Base-by-base conservation (phyloP, 2,797 vertebrate species). In the Tangara arthus region DNA sequence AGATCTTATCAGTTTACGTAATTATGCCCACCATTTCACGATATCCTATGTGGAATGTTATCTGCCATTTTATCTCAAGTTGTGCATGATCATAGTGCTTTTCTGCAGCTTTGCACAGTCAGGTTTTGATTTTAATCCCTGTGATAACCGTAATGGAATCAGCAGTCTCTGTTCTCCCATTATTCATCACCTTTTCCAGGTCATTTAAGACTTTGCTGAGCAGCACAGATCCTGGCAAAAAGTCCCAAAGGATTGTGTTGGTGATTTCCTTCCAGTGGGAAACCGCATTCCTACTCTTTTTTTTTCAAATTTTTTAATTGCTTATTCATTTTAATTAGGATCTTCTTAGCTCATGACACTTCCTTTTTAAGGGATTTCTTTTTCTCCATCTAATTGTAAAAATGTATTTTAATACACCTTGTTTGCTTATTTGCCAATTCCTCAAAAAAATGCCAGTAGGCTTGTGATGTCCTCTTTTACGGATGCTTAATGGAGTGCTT, bases 141-240 rank as follows among this genome's bases (percentile, higher is more conserved):
- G 35, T 27, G 83, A 79, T 96, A 90, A 93, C 66, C 80, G 44
- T 22, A 76, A 70, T 87, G 52, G 78, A 84, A 95, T 91, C 94
- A 93, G 93, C 85, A 95, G 23, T 78, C 87, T 91, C 49, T 65
- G 15, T 75, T 91, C 66, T 63, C 76, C 63, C 69, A 34, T 94
- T 94, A 81, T 86, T 94, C 73, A 90, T 96, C 82, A 86, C 42
- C 82, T 95, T 93, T 94, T 90, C 57, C 85, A 82, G 93, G 88
- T 94, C 82, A 88, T 94, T 91, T 83, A 91, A 91, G 77, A 94
- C 80, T 94, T 91, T 79, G 85, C 95, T 93, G 87, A 94, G 73
- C 59, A 85, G 52, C 79, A 77, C 52, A 81, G 35, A 71, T 83
- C 49, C 20, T 50, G 13, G n/a, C n/a, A 65, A 37, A 37, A 86